Evolutionary conservation across 1,140 invertebrate genomes (phyloP), one percentile per base, ranked within the genome.

Genomic region (Dendrolimus punctatus): DNA sequence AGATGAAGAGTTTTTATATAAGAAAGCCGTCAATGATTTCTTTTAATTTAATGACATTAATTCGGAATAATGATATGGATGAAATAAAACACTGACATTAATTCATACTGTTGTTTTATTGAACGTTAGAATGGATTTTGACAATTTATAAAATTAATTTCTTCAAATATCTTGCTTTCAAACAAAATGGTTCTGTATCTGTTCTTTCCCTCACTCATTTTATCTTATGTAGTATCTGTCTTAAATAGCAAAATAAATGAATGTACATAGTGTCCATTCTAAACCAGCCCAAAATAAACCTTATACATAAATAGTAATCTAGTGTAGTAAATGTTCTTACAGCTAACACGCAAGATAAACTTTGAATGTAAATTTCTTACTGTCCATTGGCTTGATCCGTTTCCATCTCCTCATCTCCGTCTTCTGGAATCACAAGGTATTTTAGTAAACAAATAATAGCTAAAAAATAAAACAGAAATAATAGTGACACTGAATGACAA

Each of bases 361-460:
- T 52, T 38, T 49, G 40, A 10, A 47, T 8, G 6, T 23, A 38
- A 53, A 53, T 44, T 57, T 46, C 10, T 64, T 71, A 82, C 51
- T 81, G 75, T 38, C 80, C 80, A 68, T 85, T 85, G 48, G 67
- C 55, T 53, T 81, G 72, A 51, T 85, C 82, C 5, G 76, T 80
- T 52, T 85, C 85, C 77, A 87, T 87, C 53, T 87, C 86, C 57
- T 87, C 86, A 57, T 84, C 78, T 57, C 87, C 83, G 57, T 76
- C 62, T 78, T 84, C 76, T 82, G 80, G 63, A 83, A 86, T 58
- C 42, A 70, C 55, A 73, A 53, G 55, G 5, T 44, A 68, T 62
- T 57, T 57, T 58, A 62, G 61, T 59, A 62, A 53, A 10, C 57
- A 60, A 60, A 63, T 55, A 58, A 58, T 52, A 56, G 23, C 23